phyloP scores from a whole-genome alignment of 2,888 invertebrate species.

The Thymelicus acteon region DNA sequence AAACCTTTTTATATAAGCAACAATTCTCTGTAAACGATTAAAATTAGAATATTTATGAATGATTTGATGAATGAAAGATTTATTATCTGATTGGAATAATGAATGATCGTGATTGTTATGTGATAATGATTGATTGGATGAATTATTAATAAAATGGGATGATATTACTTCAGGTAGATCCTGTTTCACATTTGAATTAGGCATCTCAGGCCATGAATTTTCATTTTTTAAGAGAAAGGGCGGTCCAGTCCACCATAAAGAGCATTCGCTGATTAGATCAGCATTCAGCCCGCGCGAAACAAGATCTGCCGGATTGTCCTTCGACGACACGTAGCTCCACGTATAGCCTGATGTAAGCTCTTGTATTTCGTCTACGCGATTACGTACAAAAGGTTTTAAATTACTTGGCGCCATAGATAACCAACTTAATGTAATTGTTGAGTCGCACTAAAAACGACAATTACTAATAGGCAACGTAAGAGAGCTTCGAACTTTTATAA shows the following conservation, averaged over 20 bases:
- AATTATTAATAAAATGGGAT: background rate
- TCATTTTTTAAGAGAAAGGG: background rate
- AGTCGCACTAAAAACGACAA: background rate
- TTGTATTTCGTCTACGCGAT: no score
- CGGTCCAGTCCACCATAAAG: background rate
- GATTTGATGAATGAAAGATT: background rate
- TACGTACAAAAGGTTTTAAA: no score
- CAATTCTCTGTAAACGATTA: background rate
- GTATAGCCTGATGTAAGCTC: background rate
- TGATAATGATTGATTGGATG: background rate
- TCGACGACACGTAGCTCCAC: conserved; percentile 5
- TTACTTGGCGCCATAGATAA: no score
- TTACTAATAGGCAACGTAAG: background rate
- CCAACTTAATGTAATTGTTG: no score
- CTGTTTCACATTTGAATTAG: background rate
- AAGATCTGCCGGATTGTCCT: conserved; percentile 6
- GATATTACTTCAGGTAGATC: background rate
- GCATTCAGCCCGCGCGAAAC: background rate
- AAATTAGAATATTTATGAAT: background rate
- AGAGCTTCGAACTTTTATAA: background rate
- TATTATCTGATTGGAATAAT: background rate
- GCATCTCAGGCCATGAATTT: background rate
- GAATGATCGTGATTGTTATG: background rate
- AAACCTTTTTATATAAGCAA: background rate
- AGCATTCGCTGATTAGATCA: background rate